Base-by-base conservation (phyloP, 2,113 vertebrate species). In the Pygoscelis adeliae region DNA sequence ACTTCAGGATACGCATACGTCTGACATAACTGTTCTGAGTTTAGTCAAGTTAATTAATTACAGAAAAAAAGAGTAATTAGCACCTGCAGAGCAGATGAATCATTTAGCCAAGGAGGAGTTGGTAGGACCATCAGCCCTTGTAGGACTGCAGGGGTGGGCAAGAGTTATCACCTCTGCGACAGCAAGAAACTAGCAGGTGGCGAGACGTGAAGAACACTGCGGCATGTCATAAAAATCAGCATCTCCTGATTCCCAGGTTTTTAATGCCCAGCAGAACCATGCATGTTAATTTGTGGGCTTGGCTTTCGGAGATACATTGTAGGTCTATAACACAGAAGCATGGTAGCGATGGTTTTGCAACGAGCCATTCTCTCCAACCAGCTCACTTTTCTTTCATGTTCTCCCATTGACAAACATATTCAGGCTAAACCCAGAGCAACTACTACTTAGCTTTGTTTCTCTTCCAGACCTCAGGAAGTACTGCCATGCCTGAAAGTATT, bases 231-330 rank as follows among this genome's bases (percentile, higher is more conserved):
- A 82, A 89, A 87, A 96, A 81, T 20, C 73, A 26, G 9, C 1
- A 1, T 42, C 26, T 50, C 23, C 25, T 2, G 38, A 63, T 10
- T 26, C 1, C 5, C 6, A 34, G 36, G 40, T 9, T 13, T 89
- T 69, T 46, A 49, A 65, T 27, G 25, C 16, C 38, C 67, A 36
- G 21, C 8, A 62, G 59, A 71, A 66, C 46, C 32, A 4, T 3
- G 15, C 46, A 50, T 38, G n/a, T 65, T 55, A n/a, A 87, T 52
- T 55, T 81, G 42, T 23, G 50, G 56, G 26, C 49, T 80, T 17
- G 6, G 36, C 53, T 81, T 72, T 21, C 2, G 1, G 32, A 49
- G 46, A 2, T 4, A 14, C 0, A 0, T 5, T 36, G 11, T 2
- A 6, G 16, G 12, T n/a, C 23, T 46, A 0, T 9, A 47, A 18